Evolutionary conservation across 2,113 vertebrate species (phyloP), one percentile per base, ranked within the genome.

Genomic region (Theristicus caerulescens): DNA sequence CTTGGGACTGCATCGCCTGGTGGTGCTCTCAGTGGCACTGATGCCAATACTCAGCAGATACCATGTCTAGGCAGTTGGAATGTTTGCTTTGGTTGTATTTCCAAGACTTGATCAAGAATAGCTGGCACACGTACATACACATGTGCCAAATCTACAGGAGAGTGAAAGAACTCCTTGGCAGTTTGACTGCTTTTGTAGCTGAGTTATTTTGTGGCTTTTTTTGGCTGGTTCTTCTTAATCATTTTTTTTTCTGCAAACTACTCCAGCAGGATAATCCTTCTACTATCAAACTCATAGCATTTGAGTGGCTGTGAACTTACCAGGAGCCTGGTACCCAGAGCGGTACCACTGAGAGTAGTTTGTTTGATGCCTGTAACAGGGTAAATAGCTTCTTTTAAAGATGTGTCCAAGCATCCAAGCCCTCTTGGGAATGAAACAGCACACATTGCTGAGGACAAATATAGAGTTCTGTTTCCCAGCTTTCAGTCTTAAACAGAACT

Each of bases 41-140:
- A 80, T 82, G 81, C 46, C 55, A 52, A 6, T 32, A 16, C 13
- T 15, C n/a, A 91, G 82, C 58, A 67, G 58, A 58, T 58, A 66
- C 38, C 74, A 70, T 16, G 15, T 46, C 77, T 19, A 16, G 16
- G 40, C 83, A 78, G 69, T 59, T 78, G 47, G 62, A 82, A 54
- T 87, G 38, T 85, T 97, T 88, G 67, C 57, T 81, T 90, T 29
- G 18, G 71, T 69, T 94, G 62, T 29, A 49, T 74, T 97, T 96
- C 80, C 74, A 91, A 76, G 73, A 47, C 13, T 46, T 91, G 65
- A 21, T 74, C 44, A 51, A 62, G 74, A 94, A 91, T 32, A 88
- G 15, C 36, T 76, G 55, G 55, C n/a, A 57, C 18, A 62, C 5
- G 12, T 49, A 18, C 31, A 10, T 26, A 65, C 3, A 46, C 1